Base-by-base conservation (phyloP, 2,797 vertebrate genomes). In the Channa striata region DNA sequence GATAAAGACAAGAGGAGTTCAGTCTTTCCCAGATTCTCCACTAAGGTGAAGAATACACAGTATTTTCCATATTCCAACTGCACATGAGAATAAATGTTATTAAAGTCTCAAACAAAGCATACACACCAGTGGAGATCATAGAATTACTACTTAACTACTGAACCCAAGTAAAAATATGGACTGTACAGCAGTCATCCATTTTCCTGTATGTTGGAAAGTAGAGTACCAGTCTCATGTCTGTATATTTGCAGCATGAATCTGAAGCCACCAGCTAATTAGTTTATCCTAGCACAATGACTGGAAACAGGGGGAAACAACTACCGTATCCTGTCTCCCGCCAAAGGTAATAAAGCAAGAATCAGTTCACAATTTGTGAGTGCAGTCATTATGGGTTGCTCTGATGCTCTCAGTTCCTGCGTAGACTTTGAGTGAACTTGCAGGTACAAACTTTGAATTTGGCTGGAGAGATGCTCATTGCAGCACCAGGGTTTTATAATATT, bases 21-120 rank as follows among this genome's bases (percentile, higher is more conserved):
- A 43, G 47, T 77, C 17, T 68, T 56, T 64, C 20, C 33, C 43
- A 51, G 51, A 58, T 17, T 44, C 20, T 43, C 23, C 68, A 67
- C 48, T 52, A 44, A 53, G 54, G 78, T 73, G 30, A 66, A 34
- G n/a, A 36, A 62, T 0, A 62, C 30, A 39, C 13, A 39, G 23
- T 63, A 47, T 67, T 54, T 43, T 33, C 34, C 13, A 13, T n/a
- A 62, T 6, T 30, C 4, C 25, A 30, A 6, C 25, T 30, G 25
- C 25, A 4, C 25, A 30, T 30, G 25, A 2, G 4, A 30, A 6
- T 30, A 30, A 30, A 30, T 30, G 25, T 30, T 4, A 30, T 6
- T 30, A 30, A 30, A 30, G 4, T 6, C 25, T 30, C 4, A 30
- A 4, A 30, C 25, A 40, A 54, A 37, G 8, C 37, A 39, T 12